A percentile compares a stretch with the other conserved stretches of the same genome.
Evolutionary conservation across 1,140 invertebrate genomes (phyloP).

Genomic region (Arctopsyche grandis): DNA sequence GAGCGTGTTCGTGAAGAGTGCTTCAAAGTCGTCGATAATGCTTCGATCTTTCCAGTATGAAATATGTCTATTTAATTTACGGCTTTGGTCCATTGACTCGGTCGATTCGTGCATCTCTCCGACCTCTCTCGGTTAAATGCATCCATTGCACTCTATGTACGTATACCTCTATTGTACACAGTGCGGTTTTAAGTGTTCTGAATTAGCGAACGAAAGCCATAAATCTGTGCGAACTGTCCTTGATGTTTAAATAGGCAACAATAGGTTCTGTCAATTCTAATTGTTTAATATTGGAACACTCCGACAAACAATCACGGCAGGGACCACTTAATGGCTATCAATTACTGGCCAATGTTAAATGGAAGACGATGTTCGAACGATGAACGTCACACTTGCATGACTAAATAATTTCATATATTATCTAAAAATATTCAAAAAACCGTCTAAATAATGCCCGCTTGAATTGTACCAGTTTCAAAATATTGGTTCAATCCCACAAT

Average conservation of each 20-base stretch:
- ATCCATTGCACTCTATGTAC: too few species aligned
- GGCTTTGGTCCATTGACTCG: constrained; percentile 43
- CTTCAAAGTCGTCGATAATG: neutral
- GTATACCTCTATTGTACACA: neutral
- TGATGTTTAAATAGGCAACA: constrained; percentile 41
- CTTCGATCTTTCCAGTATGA: neutral
- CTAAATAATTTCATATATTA: neutral
- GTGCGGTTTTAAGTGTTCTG: too few species aligned
- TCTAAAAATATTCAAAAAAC: too few species aligned
- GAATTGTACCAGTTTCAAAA: too few species aligned
- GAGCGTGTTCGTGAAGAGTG: constrained; percentile 47
- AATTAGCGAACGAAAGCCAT: constrained; percentile 6
- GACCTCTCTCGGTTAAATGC: constrained; percentile 43
- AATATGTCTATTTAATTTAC: constrained; percentile 48
- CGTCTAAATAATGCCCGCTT: too few species aligned
- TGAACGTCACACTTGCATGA: neutral
- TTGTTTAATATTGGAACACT: constrained; percentile 49
- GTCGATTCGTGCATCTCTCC: constrained; percentile 50
- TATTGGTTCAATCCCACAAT: too few species aligned
- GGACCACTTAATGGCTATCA: constrained; percentile 48
- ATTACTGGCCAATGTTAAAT: constrained; percentile 47
- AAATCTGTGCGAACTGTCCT: constrained; percentile 23
- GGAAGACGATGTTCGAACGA: neutral
- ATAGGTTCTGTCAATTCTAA: constrained; percentile 53
- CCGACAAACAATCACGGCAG: constrained; percentile 47